These are phyloP conservation scores for Camponotus vicinus DNA, from an alignment of 1,140 invertebrate genomes.

Conservation along the genomic window DNA sequence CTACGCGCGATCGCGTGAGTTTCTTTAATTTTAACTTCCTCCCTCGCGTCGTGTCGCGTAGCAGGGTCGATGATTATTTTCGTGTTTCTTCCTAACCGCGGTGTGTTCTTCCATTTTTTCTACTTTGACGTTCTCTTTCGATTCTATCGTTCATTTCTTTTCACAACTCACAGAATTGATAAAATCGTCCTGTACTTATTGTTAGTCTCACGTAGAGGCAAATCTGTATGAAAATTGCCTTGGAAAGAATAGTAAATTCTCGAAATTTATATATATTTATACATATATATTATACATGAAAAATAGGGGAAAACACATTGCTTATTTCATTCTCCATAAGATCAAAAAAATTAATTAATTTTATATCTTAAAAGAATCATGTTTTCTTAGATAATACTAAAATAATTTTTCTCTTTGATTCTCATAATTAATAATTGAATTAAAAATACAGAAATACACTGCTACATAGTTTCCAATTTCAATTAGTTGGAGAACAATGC, in stretches of 20 bases:
- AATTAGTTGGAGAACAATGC: neutral
- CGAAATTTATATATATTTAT: neutral
- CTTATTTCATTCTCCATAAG: neutral
- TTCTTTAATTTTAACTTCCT: constrained; percentile 64
- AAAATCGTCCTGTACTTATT: constrained; percentile 13
- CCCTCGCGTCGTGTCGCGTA: neutral
- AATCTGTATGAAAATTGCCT: neutral
- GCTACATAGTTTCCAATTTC: neutral
- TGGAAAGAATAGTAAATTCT: neutral
- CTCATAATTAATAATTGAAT: neutral
- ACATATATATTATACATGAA: neutral
- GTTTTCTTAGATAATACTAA: neutral
- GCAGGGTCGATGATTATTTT: constrained; percentile 70
- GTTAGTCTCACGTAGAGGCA: neutral
- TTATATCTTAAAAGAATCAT: neutral
- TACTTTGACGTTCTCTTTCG: neutral
- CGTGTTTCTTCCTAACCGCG: constrained; percentile 60
- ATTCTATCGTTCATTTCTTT: neutral
- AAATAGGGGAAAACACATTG: neutral
- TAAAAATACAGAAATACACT: neutral
- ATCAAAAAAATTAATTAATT: neutral
- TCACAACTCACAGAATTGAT: constrained; percentile 4
- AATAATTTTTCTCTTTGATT: neutral
- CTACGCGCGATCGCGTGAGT: constrained; percentile 64
- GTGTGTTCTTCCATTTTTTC: neutral